Evolutionary conservation across 2,888 invertebrate species (phyloP).

Genomic region (Caradrina clavipalpis): DNA sequence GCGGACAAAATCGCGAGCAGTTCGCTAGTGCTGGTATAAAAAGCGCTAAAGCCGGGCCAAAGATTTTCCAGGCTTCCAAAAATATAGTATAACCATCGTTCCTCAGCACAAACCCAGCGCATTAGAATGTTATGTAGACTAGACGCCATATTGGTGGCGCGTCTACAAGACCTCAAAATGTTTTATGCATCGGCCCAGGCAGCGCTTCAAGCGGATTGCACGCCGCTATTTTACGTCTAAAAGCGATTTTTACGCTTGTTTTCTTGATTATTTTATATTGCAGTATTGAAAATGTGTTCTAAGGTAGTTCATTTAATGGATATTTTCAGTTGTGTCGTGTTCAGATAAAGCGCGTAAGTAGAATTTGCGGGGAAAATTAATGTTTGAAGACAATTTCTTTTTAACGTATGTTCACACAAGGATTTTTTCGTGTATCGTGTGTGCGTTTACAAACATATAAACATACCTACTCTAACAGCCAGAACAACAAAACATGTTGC

Average conservation of each 20-base stretch:
- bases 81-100: constrained; percentile 49
- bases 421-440: no score
- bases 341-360: no score
- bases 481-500: no score
- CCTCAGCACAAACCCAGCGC: constrained; percentile 47
- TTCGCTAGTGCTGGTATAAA: no score
- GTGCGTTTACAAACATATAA: no score
- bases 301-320: no score
- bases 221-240: constrained; percentile 63
- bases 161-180: constrained; percentile 72
- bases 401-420: no score
- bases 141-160: constrained; percentile 71
- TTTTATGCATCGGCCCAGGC: constrained; percentile 74
- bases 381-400: no score
- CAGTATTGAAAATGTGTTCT: neutral
- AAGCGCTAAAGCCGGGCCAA: neutral
- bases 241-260: constrained; percentile 47
- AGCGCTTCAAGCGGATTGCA: constrained; percentile 73
- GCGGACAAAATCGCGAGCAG: no score
- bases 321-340: no score
- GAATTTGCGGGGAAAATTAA: no score
- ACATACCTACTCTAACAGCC: no score
- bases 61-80: neutral
- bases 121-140: constrained; percentile 74
- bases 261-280: constrained; percentile 12